These are phyloP conservation scores for Pterocles gutturalis DNA, from an alignment of 2,113 vertebrate genomes.

Conservation along the genomic window DNA sequence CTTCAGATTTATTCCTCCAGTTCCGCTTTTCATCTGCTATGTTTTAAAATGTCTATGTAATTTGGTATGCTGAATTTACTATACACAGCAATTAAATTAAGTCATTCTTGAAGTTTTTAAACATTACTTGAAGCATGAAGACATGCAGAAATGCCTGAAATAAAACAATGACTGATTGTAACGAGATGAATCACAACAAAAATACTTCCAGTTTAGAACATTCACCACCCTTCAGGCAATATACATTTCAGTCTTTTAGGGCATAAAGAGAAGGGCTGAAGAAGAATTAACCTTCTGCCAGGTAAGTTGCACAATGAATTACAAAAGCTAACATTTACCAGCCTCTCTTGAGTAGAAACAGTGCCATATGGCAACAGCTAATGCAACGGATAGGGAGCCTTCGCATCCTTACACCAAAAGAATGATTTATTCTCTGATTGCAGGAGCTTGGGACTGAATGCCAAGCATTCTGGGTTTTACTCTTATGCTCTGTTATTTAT, in stretches of 20 bases:
- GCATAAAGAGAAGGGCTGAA: conserved; percentile 1
- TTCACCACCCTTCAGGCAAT: neutral
- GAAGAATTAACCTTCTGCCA: conserved; percentile 36
- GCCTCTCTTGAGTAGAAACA: conserved; percentile 37
- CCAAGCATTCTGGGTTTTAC: conserved; percentile 38
- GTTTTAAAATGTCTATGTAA: neutral
- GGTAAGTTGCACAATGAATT: conserved; percentile 49
- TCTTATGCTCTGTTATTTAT: conserved; percentile 45
- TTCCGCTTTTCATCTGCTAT: neutral
- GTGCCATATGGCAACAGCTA: conserved; percentile 59
- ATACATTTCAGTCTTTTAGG: neutral
- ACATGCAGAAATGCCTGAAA: conserved; percentile 28
- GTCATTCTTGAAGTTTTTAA: conserved; percentile 20
- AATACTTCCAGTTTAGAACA: conserved; percentile 6
- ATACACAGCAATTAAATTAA: neutral
- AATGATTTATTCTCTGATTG: conserved; percentile 46
- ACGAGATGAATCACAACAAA: conserved; percentile 39
- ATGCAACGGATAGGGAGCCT: conserved; percentile 38
- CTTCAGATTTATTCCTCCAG: neutral
- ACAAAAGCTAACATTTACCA: conserved; percentile 50
- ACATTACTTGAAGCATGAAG: conserved; percentile 29
- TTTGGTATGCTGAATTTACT: neutral
- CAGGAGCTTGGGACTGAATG: conserved; percentile 29
- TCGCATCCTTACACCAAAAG: conserved; percentile 18
- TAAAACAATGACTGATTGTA: conserved; percentile 38